phyloP scores from a whole-genome alignment of 2,797 vertebrate species.

The Hyperoplus lanceolatus region DNA sequence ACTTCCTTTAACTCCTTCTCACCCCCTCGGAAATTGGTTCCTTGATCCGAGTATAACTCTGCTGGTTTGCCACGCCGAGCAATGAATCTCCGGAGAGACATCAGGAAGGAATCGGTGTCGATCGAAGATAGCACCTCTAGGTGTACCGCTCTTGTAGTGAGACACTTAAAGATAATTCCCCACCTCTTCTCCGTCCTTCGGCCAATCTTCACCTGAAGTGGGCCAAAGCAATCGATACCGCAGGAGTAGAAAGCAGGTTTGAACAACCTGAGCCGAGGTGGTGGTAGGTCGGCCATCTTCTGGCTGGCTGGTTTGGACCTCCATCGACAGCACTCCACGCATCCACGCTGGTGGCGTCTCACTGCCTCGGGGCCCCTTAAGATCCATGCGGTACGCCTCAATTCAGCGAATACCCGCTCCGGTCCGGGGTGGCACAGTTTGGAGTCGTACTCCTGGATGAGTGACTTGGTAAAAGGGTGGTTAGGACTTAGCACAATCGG shows the following conservation, averaged over 20 bases:
- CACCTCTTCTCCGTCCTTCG: background rate
- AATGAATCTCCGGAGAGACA: background rate
- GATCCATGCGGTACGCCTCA: background rate
- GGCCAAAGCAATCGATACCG: background rate
- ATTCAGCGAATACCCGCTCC: background rate
- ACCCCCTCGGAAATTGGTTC: background rate
- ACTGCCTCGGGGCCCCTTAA: background rate
- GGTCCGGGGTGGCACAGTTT: too few relatives aligned
- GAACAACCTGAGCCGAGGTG: background rate
- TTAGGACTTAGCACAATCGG: background rate
- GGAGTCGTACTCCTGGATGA: background rate
- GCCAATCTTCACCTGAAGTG: background rate
- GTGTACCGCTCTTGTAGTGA: background rate
- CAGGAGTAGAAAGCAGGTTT: background rate
- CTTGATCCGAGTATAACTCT: background rate
- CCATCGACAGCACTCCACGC: background rate
- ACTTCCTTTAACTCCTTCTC: background rate
- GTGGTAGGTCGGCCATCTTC: background rate
- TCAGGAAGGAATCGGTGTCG: background rate
- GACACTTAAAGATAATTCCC: background rate
- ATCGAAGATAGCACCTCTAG: background rate
- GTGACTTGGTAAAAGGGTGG: background rate
- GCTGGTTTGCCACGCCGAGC: background rate
- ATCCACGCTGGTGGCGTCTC: background rate
- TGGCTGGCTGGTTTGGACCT: background rate